A percentile compares a stretch with the other conserved stretches of the same genome.
phyloP scores from a whole-genome alignment of 2,888 invertebrate species.

The Mechanitis mazaeus region DNA sequence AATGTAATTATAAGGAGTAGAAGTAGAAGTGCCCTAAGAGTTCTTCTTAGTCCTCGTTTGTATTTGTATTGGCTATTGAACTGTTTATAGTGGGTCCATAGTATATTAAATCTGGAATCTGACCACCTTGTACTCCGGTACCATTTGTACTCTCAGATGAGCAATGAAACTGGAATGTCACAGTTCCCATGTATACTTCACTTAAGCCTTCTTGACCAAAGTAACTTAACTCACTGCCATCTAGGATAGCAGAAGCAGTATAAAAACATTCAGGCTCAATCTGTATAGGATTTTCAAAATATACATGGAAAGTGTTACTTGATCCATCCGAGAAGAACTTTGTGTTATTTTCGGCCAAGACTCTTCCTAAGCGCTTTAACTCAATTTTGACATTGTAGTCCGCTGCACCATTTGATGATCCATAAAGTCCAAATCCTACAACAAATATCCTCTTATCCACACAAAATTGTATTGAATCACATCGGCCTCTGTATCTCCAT shows the following conservation, averaged over 20 bases:
- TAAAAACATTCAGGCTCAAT: slow-evolving; percentile 96
- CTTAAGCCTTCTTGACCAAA: slow-evolving; percentile 98
- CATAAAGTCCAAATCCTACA: slow-evolving; percentile 96
- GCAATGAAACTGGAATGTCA: slow-evolving; percentile 98
- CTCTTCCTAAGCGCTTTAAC: slow-evolving; percentile 90
- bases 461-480: slow-evolving; percentile 97
- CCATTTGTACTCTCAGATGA: slow-evolving; percentile 98
- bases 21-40: slow-evolving; percentile 10
- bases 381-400: slow-evolving; percentile 97
- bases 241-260: slow-evolving; percentile 95
- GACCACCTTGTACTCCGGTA: slow-evolving; percentile 97
- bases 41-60: slow-evolving; percentile 69
- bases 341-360: slow-evolving; percentile 93
- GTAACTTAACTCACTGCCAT: slow-evolving; percentile 95
- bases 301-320: slow-evolving; percentile 94
- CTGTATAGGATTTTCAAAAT: slow-evolving; percentile 88
- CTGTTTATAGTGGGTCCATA: slow-evolving; percentile 86
- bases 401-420: slow-evolving; percentile 96
- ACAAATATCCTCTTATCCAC: slow-evolving; percentile 97
- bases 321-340: slow-evolving; percentile 98
- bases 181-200: slow-evolving; percentile 93
- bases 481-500: slow-evolving; percentile 97
- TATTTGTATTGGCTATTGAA: slow-evolving; percentile 54
- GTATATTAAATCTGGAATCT: slow-evolving; percentile 97
- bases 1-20: slow-evolving; percentile 12